A percentile compares a stretch with the other conserved stretches of the same genome.
Conservation (phyloP, 64 coral and sea anemone species). For the Astreopora myriophthalma region DNA sequence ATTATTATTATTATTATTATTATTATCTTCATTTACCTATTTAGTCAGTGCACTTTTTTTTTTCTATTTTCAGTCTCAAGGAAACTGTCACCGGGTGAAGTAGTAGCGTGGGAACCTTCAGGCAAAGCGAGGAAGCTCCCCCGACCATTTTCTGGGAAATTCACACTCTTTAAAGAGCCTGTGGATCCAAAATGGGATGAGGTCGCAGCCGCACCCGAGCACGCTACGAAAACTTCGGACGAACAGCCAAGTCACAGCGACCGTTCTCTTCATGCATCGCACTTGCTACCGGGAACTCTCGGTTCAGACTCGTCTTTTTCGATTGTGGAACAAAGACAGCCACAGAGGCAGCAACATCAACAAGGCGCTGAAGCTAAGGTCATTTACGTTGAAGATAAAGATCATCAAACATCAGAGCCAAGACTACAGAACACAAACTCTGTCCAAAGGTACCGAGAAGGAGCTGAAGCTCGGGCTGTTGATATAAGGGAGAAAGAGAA, state of each 20-base stretch:
- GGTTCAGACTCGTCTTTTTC: conserved; percentile 2
- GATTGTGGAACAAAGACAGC: too few species aligned
- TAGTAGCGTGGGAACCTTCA: neutral
- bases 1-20: too few species aligned
- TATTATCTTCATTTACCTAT: too few species aligned
- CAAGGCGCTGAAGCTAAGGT: neutral
- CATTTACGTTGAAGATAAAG: conserved; percentile 11
- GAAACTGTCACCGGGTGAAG: conserved; percentile 18
- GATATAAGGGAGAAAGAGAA: neutral
- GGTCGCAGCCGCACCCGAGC: neutral
- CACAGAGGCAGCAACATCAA: too few species aligned
- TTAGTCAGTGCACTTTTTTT: too few species aligned
- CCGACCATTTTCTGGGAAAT: neutral
- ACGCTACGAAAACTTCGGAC: neutral
- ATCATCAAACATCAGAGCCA: conserved; percentile 3
- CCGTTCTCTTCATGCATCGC: conserved; percentile 73
- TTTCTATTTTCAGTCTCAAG: neutral
- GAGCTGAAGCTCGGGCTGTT: neutral
- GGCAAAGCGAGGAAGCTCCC: neutral
- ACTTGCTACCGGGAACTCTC: conserved; percentile 59
- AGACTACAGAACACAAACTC: neutral
- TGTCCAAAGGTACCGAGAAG: neutral
- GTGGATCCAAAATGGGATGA: neutral
- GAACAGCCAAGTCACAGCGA: conserved; percentile 19
- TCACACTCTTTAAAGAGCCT: neutral